Evolutionary conservation across 2,888 invertebrate species (phyloP).

Genomic region (Sesia bembeciformis): DNA sequence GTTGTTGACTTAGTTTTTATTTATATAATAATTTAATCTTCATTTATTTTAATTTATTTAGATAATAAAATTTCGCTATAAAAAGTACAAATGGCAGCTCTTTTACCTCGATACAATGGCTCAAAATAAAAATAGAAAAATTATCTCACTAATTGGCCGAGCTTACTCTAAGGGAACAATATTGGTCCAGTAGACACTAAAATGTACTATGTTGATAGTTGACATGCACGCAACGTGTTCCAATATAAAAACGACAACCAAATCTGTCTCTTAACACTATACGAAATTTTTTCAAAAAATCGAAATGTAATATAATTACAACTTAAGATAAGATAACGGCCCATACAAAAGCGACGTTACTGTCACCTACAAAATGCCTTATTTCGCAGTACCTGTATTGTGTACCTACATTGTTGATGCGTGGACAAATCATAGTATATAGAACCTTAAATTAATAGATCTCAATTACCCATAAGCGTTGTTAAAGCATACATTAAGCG

Average conservation of each 20-base stretch:
- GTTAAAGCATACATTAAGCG: constrained; percentile 45
- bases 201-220: constrained; percentile 29
- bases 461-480: constrained; percentile 67
- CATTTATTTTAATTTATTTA: background rate
- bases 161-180: constrained; percentile 71
- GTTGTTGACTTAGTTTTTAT: background rate
- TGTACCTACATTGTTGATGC: constrained; percentile 61
- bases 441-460: constrained; percentile 63
- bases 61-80: constrained; percentile 6
- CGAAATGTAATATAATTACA: background rate
- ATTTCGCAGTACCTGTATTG: constrained; percentile 66
- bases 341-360: constrained; percentile 24
- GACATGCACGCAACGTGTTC: constrained; percentile 38
- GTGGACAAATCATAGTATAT: constrained; percentile 54
- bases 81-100: constrained; percentile 63
- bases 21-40: background rate
- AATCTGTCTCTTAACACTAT: constrained; percentile 28
- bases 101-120: constrained; percentile 29
- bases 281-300: background rate
- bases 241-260: constrained; percentile 5
- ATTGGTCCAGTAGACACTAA: constrained; percentile 44
- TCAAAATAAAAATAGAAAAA: constrained; percentile 26
- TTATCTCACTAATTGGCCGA: constrained; percentile 45
- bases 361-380: constrained; percentile 57
- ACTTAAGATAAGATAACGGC: constrained; percentile 24